Evolutionary conservation across 2,113 vertebrate species (phyloP).

Genomic region (Mustela nigripes): DNA sequence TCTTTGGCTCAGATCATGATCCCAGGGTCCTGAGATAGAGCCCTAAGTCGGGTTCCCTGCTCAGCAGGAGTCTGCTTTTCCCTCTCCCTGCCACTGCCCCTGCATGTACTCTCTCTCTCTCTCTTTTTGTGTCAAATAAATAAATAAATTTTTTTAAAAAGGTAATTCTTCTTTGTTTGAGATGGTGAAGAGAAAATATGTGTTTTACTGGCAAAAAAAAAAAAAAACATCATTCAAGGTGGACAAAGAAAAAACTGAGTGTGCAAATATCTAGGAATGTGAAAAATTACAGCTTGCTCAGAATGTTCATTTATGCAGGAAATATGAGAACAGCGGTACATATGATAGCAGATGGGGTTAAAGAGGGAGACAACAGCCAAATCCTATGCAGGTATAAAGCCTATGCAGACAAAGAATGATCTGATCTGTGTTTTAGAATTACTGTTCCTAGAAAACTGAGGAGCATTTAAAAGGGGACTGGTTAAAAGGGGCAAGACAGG

Average conservation of each 20-base stretch:
- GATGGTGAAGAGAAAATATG: not conserved
- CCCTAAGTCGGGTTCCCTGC: no score
- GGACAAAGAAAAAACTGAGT: not conserved
- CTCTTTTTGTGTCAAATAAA: no score
- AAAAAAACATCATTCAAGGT: not conserved
- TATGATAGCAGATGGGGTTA: not conserved
- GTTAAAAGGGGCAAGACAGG: not conserved
- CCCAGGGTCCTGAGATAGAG: no score
- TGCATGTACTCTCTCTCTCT: no score
- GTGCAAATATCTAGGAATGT: not conserved
- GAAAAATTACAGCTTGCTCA: not conserved
- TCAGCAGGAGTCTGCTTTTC: no score
- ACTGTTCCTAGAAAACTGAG: not conserved
- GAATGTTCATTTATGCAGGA: not conserved
- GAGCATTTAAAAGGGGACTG: not conserved
- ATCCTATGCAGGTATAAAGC: not conserved
- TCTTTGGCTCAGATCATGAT: no score
- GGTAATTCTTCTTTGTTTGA: not conserved
- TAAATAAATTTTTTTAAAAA: not conserved
- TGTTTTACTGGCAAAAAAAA: not conserved
- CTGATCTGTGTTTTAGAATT: not conserved
- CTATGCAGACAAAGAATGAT: not conserved
- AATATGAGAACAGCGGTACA: rapidly evolving
- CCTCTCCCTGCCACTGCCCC: no score
- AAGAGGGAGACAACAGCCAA: not conserved